Evolutionary conservation across 2,797 vertebrate genomes (phyloP), one percentile per base, ranked within the genome.

Genomic region (Mormyrops attenuatus): DNA sequence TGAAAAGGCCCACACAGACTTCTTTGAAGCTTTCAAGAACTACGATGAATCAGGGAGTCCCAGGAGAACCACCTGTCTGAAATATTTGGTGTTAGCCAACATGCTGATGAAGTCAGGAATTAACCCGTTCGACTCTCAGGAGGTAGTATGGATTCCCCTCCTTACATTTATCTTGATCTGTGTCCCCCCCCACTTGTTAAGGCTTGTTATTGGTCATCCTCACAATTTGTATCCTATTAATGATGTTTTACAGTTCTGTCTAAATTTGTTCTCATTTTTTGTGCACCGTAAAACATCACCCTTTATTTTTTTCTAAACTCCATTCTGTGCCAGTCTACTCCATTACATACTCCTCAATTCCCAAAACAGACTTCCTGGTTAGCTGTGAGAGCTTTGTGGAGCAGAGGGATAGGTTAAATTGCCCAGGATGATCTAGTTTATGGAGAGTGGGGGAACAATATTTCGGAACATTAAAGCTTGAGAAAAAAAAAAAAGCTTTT

Each of bases 81-180:
- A 99, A 96, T 99, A 99, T 94, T 96, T 99, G 96, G 99, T 99
- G 90, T 95, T 99, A 93, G 99, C 99, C 93, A 99, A 99, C 95
- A 99, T 99, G 99, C 96, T 99, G 57, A 99, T 99, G 99, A 99
- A 99, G 94, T 99, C 99, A 15, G 99, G 99, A 94, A 99, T 99
- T 94, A 99, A 99, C 94, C 99, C 99, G 1, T 99, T 99, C 95
- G 99, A 99, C 94, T 99, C 98, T 92, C 99, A 99, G 96, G 99
- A 99, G 98, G 99, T 99, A 96, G 99, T 99, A 96, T 22, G 34
- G 44, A 57, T 60, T 34, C 30, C 30, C 30, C 49, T 57, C 5
- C 30, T 17, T 60, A 38, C 17, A 63, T 87, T 55, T 38, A 53
- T 52, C 26, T 34, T 13, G 6, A 55, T 60, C 53, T 47, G 38